These are phyloP conservation scores for Thalassoma bifasciatum DNA, from an alignment of 2,113 vertebrate genomes.

Conservation along the genomic window DNA sequence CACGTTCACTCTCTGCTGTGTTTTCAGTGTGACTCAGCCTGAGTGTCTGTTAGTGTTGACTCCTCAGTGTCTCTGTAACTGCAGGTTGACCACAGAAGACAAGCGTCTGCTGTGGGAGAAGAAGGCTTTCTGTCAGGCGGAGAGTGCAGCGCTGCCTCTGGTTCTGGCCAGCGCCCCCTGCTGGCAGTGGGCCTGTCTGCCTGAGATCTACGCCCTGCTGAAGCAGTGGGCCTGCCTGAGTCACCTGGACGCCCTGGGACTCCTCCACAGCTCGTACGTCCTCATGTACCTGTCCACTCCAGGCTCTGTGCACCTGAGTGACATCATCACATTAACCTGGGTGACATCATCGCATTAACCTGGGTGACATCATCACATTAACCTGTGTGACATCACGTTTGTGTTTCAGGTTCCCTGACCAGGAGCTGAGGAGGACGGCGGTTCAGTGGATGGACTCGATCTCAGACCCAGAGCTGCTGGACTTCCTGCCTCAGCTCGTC, in stretches of 20 bases:
- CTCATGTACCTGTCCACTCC: background rate
- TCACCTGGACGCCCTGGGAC: slow-evolving; percentile 93
- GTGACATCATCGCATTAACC: background rate
- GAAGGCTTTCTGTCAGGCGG: slow-evolving; percentile 89
- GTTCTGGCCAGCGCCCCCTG: slow-evolving; percentile 94
- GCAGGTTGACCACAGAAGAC: slow-evolving; percentile 88
- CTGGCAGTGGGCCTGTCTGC: slow-evolving; percentile 97
- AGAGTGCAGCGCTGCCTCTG: slow-evolving; percentile 89
- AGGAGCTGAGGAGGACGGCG: slow-evolving; percentile 93
- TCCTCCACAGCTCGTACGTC: slow-evolving; percentile 94
- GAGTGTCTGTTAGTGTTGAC: background rate
- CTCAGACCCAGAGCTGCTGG: slow-evolving; percentile 91
- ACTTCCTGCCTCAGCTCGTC: slow-evolving; percentile 96
- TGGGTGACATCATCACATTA: background rate
- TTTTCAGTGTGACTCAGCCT: background rate
- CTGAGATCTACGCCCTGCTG: slow-evolving; percentile 94
- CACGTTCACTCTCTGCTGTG: too few relatives aligned
- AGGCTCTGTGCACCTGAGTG: background rate
- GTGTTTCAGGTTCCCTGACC: slow-evolving; percentile 91
- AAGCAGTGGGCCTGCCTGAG: slow-evolving; percentile 91
- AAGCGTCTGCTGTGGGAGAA: slow-evolving; percentile 93
- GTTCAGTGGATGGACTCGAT: slow-evolving; percentile 97
- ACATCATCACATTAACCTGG: background rate
- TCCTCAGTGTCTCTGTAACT: background rate
- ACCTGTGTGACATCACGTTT: background rate